These are phyloP conservation scores for Lacerta viridis DNA, from an alignment of 2,797 vertebrate species.

Conservation along the genomic window DNA sequence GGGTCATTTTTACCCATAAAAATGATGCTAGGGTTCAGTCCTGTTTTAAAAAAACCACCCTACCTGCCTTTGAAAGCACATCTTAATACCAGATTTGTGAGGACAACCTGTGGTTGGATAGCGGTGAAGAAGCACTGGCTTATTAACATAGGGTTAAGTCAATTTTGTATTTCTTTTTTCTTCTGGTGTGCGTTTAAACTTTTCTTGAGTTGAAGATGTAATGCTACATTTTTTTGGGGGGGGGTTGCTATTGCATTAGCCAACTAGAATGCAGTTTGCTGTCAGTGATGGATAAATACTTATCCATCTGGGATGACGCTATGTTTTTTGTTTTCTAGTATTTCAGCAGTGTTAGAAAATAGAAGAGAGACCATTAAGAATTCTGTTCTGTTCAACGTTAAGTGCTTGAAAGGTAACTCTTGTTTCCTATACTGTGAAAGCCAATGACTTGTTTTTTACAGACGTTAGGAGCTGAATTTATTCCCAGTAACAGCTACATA, in stretches of 20 bases:
- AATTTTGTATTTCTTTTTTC: background rate
- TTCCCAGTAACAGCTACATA: background rate
- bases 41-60: background rate
- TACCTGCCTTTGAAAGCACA: background rate
- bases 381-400: background rate
- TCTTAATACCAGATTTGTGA: background rate
- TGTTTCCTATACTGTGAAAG: background rate
- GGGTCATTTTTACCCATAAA: background rate
- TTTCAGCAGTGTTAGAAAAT: slow-evolving; percentile 1
- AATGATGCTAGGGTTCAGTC: background rate
- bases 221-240: background rate
- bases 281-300: no score
- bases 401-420: background rate
- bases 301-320: background rate
- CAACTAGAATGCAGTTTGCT: background rate
- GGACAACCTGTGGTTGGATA: background rate
- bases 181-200: background rate
- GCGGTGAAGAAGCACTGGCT: background rate
- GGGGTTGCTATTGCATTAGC: background rate
- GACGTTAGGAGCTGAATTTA: background rate
- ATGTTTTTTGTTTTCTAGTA: background rate
- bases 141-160: background rate
- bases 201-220: background rate
- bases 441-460: background rate
- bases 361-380: background rate